Evolutionary conservation across 1,140 invertebrate species (phyloP).

Genomic region (Drosophila nigromelanica): DNA sequence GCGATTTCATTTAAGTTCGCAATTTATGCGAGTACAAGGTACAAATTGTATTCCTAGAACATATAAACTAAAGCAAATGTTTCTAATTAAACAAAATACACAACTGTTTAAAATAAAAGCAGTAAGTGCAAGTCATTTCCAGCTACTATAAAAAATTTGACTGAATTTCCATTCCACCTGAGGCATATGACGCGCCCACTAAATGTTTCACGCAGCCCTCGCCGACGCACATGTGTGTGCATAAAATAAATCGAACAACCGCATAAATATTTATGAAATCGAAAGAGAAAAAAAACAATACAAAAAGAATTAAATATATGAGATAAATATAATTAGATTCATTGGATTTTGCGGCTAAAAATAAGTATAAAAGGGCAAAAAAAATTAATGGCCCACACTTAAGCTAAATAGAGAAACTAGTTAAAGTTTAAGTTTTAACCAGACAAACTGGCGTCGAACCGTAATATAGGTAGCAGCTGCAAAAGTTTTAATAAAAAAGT

Average conservation of each 20-base stretch:
- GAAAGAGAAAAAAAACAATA: constrained; percentile 37
- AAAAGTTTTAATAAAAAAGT: constrained; percentile 12
- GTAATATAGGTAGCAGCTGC: background rate
- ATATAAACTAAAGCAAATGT: background rate
- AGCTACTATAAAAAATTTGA: background rate
- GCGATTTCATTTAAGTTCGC: background rate
- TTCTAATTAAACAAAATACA: background rate
- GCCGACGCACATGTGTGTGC: constrained; percentile 53
- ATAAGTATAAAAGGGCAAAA: constrained; percentile 15
- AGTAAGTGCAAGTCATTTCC: background rate
- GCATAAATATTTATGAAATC: constrained; percentile 70
- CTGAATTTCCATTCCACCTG: background rate
- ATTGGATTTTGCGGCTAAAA: constrained; percentile 42
- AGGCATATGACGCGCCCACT: constrained; percentile 6
- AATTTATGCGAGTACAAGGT: background rate
- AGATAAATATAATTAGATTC: constrained; percentile 49
- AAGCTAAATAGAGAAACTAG: background rate
- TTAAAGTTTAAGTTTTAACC: constrained; percentile 4
- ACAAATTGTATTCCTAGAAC: background rate
- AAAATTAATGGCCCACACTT: constrained; percentile 6
- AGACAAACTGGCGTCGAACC: constrained; percentile 35
- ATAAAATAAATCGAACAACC: constrained; percentile 56
- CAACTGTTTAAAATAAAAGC: background rate
- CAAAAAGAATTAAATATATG: constrained; percentile 39
- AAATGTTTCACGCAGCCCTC: constrained; percentile 22